A percentile compares a stretch with the other conserved stretches of the same genome.
Conservation (phyloP, 1,140 invertebrate genomes). For the Anthonomus grandis region DNA sequence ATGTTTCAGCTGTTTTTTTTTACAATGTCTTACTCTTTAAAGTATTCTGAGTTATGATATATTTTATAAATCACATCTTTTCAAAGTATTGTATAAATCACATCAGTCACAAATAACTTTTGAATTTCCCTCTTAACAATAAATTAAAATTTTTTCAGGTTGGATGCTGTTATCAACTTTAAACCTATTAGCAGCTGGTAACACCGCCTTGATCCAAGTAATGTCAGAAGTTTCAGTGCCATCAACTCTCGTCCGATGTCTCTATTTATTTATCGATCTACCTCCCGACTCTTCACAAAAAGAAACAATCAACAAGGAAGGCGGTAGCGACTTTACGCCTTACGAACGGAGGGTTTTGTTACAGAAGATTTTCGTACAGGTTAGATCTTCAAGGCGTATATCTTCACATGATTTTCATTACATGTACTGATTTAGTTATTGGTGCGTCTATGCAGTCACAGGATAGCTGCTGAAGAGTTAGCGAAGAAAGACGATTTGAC, state of each 20-base stretch:
- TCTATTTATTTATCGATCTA: constrained; percentile 98
- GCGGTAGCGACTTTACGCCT: constrained; percentile 83
- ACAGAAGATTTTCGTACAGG: constrained; percentile 96
- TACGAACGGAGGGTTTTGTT: constrained; percentile 86
- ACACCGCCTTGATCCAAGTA: constrained; percentile 72
- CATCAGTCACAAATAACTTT: too few species aligned
- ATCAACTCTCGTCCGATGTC: constrained; percentile 96
- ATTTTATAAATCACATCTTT: too few species aligned
- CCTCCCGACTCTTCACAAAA: constrained; percentile 85
- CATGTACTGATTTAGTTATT: constrained; percentile 82
- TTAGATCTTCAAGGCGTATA: too few species aligned
- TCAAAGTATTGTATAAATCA: too few species aligned
- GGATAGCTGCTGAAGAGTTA: constrained; percentile 91
- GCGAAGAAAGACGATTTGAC: constrained; percentile 95
- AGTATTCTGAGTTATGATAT: too few species aligned
- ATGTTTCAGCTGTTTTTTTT: too few species aligned
- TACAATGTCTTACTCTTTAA: too few species aligned
- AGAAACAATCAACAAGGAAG: constrained; percentile 68
- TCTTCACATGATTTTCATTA: too few species aligned
- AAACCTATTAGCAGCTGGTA: constrained; percentile 85
- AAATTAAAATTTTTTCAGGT: too few species aligned
- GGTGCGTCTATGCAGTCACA: constrained; percentile 87
- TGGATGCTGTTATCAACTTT: constrained; percentile 93
- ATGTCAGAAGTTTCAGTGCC: constrained; percentile 95
- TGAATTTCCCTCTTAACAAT: too few species aligned